Percentiles rank a stretch among this genome's conserved stretches.
These are phyloP conservation scores for Crotalus tigris DNA, from an alignment of 2,113 vertebrate genomes.

Conservation along the genomic window DNA sequence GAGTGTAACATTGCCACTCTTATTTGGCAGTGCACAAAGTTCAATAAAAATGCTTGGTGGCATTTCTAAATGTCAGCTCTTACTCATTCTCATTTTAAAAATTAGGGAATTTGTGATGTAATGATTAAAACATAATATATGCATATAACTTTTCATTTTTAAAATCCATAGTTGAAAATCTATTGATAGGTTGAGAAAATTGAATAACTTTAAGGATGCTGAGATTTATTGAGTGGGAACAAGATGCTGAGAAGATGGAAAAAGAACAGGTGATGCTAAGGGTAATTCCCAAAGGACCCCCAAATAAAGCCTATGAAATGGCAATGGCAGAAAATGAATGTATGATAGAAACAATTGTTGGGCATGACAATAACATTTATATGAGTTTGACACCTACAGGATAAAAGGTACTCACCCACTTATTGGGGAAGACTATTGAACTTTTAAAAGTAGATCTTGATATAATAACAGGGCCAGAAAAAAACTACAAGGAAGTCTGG, in stretches of 20 bases:
- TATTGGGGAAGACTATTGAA: neutral
- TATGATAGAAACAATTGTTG: neutral
- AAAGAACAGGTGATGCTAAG: neutral
- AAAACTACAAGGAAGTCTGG: neutral
- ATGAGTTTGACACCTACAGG: neutral
- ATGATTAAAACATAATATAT: neutral
- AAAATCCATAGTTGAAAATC: neutral
- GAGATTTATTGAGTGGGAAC: neutral
- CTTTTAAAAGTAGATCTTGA: neutral
- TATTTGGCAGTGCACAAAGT: constrained; percentile 26
- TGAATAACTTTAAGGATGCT: neutral
- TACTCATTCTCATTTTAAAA: constrained; percentile 1
- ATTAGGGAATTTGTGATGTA: neutral
- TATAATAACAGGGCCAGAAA: neutral
- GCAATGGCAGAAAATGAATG: neutral
- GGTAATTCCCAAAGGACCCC: neutral
- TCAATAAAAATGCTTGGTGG: constrained; percentile 20
- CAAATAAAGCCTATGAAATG: neutral
- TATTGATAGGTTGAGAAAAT: neutral
- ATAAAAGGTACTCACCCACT: neutral
- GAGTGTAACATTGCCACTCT: constrained; percentile 16
- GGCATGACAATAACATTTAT: neutral
- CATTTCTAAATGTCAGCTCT: neutral
- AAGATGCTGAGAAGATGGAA: neutral
- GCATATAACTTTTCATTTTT: neutral